These are phyloP conservation scores for Patella caerulea DNA, from an alignment of 2,888 invertebrate genomes.

Conservation along the genomic window DNA sequence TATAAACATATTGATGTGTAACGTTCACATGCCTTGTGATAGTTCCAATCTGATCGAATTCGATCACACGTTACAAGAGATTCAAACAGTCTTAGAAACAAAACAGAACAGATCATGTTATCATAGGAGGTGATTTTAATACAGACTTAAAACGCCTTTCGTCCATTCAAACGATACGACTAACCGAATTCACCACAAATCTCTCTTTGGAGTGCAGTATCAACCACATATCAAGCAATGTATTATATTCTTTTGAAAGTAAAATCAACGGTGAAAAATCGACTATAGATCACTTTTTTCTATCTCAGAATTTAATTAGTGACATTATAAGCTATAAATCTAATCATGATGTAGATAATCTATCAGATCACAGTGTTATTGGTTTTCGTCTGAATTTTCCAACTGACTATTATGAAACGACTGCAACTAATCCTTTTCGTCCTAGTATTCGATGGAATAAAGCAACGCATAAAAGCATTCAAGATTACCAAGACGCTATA, in stretches of 20 bases:
- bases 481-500: background rate
- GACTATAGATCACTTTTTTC: background rate
- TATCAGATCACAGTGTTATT: background rate
- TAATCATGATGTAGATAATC: background rate
- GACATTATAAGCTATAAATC: background rate
- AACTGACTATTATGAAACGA: background rate
- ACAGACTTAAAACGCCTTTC: background rate
- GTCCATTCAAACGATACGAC: background rate
- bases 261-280: background rate
- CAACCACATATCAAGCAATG: background rate
- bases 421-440: background rate
- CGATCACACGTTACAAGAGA: background rate
- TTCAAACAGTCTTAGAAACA: background rate
- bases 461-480: background rate
- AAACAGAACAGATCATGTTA: background rate
- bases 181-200: background rate
- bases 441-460: background rate
- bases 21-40: background rate
- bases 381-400: background rate
- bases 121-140: background rate
- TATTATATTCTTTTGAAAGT: background rate
- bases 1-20: background rate
- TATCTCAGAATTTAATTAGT: background rate
- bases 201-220: background rate
- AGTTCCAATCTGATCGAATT: background rate